Percentiles rank a stretch among this genome's conserved stretches.
Evolutionary conservation across 2,888 invertebrate genomes (phyloP).

Genomic region (Stenchaetothrips biformis): DNA sequence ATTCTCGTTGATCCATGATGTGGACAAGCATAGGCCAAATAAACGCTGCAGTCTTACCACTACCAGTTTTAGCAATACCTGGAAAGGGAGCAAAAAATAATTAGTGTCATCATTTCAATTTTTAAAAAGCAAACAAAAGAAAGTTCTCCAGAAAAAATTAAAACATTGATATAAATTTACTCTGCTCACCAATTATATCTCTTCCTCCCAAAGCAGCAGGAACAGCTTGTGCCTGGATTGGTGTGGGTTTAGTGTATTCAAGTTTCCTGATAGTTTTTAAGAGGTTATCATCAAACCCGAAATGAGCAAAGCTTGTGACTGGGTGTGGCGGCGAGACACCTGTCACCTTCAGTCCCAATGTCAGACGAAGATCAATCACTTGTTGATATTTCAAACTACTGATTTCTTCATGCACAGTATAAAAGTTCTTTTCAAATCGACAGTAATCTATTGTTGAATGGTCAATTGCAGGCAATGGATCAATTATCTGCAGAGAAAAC

Average conservation of each 20-base stretch:
- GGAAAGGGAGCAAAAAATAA: conserved; percentile 26
- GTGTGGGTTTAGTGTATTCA: conserved; percentile 94
- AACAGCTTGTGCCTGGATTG: conserved; percentile 93
- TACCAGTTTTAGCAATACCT: conserved; percentile 96
- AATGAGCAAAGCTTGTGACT: conserved; percentile 93
- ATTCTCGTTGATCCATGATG: conserved; percentile 86
- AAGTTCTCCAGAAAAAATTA: not conserved
- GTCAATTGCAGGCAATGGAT: conserved; percentile 92
- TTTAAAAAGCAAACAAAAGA: not conserved
- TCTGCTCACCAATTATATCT: conserved; percentile 72
- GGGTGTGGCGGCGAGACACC: conserved; percentile 87
- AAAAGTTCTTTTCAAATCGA: conserved; percentile 92
- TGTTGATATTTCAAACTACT: conserved; percentile 61
- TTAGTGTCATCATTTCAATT: not conserved
- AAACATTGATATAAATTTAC: too few relatives aligned
- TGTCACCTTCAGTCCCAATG: conserved; percentile 78
- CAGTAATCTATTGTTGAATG: conserved; percentile 58
- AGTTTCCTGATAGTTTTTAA: conserved; percentile 87
- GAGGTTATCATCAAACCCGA: conserved; percentile 90
- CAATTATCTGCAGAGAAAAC: conserved; percentile 60
- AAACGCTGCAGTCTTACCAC: conserved; percentile 92
- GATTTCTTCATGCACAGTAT: conserved; percentile 89
- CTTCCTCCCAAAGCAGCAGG: conserved; percentile 88
- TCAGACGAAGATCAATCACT: conserved; percentile 73
- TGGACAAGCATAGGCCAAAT: conserved; percentile 95